Conservation (phyloP, 2,113 vertebrate genomes). For the Rhinoderma darwinii region DNA sequence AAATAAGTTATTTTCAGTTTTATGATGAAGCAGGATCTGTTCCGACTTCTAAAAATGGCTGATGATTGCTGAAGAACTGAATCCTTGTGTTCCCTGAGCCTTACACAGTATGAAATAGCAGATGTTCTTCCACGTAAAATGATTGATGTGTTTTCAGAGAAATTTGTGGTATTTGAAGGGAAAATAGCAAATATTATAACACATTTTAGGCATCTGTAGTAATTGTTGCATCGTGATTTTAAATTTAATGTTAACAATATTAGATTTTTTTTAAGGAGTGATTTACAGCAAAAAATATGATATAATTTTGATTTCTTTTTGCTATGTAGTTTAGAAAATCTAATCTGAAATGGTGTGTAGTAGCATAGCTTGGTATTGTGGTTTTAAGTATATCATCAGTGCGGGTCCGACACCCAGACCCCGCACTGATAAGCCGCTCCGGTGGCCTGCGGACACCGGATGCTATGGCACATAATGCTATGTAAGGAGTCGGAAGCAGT, state of each 20-base stretch:
- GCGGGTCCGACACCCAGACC: too few relatives aligned
- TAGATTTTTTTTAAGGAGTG: background rate
- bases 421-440: too few relatives aligned
- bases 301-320: background rate
- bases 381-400: too few relatives aligned
- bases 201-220: conserved; percentile 29
- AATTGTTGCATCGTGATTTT: conserved; percentile 22
- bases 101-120: conserved; percentile 28
- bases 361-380: background rate
- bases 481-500: too few relatives aligned
- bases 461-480: too few relatives aligned
- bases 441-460: too few relatives aligned
- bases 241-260: conserved; percentile 9
- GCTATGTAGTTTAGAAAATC: background rate
- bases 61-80: background rate
- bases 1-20: conserved; percentile 10
- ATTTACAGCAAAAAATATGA: background rate
- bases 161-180: conserved; percentile 26
- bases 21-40: background rate
- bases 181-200: conserved; percentile 40
- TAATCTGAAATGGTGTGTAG: background rate
- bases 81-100: background rate
- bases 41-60: background rate
- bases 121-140: conserved; percentile 32
- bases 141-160: conserved; percentile 37